Conservation (phyloP, 2,113 vertebrate species). For the Sisor rabdophorus region DNA sequence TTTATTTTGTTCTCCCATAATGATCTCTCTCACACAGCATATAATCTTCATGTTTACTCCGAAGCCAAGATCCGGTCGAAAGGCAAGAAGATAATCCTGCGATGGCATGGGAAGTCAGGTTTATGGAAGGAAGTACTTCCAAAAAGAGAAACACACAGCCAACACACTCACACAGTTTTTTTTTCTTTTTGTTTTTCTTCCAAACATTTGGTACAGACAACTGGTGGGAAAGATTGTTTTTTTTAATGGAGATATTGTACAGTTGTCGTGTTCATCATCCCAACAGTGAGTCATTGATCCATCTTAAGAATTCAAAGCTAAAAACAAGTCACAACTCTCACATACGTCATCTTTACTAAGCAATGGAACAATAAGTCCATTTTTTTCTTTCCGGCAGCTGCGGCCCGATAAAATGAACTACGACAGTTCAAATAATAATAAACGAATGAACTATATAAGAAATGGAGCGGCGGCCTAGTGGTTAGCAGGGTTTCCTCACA, state of each 20-base stretch:
- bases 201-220: conserved; percentile 4
- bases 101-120: conserved; percentile 41
- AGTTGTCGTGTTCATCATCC: conserved; percentile 14
- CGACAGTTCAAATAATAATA: not conserved
- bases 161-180: conserved; percentile 16
- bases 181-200: not conserved
- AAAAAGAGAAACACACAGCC: conserved; percentile 9
- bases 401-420: not conserved
- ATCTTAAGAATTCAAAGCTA: not conserved
- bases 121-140: conserved; percentile 33
- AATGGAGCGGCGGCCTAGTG: too few species aligned
- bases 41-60: conserved; percentile 40
- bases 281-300: conserved; percentile 6
- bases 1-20: not conserved
- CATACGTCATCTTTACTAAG: not conserved
- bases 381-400: too few species aligned
- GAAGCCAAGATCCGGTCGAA: conserved; percentile 34
- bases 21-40: conserved; percentile 27
- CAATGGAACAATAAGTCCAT: not conserved
- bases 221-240: not conserved
- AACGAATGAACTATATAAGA: too few species aligned
- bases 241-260: not conserved
- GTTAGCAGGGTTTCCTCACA: too few species aligned
- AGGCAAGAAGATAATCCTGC: conserved; percentile 41
- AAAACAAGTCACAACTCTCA: not conserved